A percentile compares a stretch with the other conserved stretches of the same genome.
Conservation (phyloP, 1,140 invertebrate genomes). For the Anoplophora glabripennis region DNA sequence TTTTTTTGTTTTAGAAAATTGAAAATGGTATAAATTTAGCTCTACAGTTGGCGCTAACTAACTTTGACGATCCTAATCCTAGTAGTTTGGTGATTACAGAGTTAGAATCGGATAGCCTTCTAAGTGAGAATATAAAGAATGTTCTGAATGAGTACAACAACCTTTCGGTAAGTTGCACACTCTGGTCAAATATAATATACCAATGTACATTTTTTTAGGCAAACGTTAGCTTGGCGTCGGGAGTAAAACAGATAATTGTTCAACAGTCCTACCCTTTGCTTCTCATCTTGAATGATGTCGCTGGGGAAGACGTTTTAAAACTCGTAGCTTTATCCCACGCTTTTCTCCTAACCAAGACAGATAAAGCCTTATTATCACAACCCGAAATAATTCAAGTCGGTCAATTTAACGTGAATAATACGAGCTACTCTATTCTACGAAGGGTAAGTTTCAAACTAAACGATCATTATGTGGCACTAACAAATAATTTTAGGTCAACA, state of each 20-base stretch:
- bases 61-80: constrained; percentile 31
- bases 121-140: constrained; percentile 34
- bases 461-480: no score
- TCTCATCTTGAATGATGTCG: constrained; percentile 34
- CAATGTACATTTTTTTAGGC: no score
- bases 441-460: no score
- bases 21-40: constrained; percentile 39
- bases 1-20: constrained; percentile 33
- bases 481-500: constrained; percentile 23
- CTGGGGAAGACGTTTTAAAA: constrained; percentile 34
- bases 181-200: background rate
- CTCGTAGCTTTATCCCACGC: constrained; percentile 32
- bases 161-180: constrained; percentile 33
- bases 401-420: constrained; percentile 28
- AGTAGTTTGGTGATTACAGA: constrained; percentile 39
- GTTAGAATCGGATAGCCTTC: constrained; percentile 30
- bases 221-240: constrained; percentile 32
- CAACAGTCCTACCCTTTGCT: constrained; percentile 37
- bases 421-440: constrained; percentile 36
- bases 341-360: constrained; percentile 34
- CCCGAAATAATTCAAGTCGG: constrained; percentile 29
- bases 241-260: constrained; percentile 33
- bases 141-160: constrained; percentile 34
- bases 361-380: constrained; percentile 26
- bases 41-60: constrained; percentile 35